Percentiles rank a stretch among this genome's conserved stretches.
Evolutionary conservation across 2,113 vertebrate species (phyloP).

Genomic region (Misgurnus anguillicaudatus): DNA sequence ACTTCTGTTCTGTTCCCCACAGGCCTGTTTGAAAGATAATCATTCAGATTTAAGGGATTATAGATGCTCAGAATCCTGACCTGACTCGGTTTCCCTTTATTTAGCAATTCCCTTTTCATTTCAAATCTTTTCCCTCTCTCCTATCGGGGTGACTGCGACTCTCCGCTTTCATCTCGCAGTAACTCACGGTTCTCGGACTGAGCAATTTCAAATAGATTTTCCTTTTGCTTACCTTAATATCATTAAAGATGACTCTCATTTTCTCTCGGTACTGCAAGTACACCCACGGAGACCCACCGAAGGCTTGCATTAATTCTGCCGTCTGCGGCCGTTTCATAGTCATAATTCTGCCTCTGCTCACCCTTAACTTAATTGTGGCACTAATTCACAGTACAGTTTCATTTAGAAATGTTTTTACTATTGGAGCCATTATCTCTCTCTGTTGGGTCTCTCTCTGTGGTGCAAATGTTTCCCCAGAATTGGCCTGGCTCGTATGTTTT

Average conservation of each 20-base stretch:
- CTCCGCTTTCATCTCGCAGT: slow-evolving; percentile 3
- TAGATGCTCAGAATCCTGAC: slow-evolving; percentile 44
- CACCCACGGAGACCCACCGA: slow-evolving; percentile 27
- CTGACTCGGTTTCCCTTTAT: slow-evolving; percentile 48
- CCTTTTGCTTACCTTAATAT: slow-evolving; percentile 40
- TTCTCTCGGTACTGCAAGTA: slow-evolving; percentile 26
- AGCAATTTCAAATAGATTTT: slow-evolving; percentile 39
- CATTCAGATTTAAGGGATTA: slow-evolving; percentile 52
- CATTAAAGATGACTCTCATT: slow-evolving; percentile 39
- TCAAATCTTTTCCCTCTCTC: slow-evolving; percentile 29
- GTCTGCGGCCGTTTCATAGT: slow-evolving; percentile 2
- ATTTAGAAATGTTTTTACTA: slow-evolving; percentile 27
- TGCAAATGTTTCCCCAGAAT: background rate
- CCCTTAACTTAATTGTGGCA: slow-evolving; percentile 31
- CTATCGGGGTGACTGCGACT: background rate
- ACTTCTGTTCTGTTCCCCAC: slow-evolving; percentile 24
- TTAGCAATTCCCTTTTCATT: slow-evolving; percentile 46
- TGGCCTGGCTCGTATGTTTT: slow-evolving; percentile 10
- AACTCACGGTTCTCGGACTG: background rate
- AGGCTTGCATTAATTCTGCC: slow-evolving; percentile 9
- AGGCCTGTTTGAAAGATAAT: slow-evolving; percentile 46
- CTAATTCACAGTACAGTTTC: slow-evolving; percentile 37
- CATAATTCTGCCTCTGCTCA: slow-evolving; percentile 13
- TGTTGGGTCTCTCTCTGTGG: background rate
- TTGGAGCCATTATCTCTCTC: slow-evolving; percentile 13